Evolutionary conservation across 2,888 invertebrate species (phyloP).

Genomic region (Trissonchulus latispiculum): DNA sequence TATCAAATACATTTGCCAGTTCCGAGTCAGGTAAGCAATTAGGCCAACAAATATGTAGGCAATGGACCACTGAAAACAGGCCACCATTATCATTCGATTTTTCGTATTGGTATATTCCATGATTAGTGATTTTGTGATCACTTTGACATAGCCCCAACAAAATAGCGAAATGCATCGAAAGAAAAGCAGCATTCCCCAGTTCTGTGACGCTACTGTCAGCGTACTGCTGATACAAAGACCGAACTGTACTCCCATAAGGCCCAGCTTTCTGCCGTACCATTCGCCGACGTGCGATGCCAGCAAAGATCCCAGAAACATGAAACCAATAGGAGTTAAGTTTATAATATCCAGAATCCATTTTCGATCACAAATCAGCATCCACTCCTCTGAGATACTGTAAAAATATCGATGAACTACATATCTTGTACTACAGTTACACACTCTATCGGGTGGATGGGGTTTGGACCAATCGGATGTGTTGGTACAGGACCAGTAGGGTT

Average conservation of each 20-base stretch:
- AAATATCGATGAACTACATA: not conserved
- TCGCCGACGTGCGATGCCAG: constrained; percentile 10
- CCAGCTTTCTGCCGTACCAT: constrained; percentile 10
- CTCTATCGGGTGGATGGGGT: not conserved
- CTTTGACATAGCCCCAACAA: constrained; percentile 8
- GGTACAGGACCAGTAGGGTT: not conserved
- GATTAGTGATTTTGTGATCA: not conserved
- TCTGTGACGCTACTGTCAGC: not conserved
- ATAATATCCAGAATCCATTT: constrained; percentile 7
- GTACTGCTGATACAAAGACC: constrained; percentile 4
- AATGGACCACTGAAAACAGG: constrained; percentile 4
- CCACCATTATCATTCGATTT: constrained; percentile 3
- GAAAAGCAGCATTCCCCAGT: not conserved
- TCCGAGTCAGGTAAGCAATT: constrained; percentile 13
- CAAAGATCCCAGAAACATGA: not conserved
- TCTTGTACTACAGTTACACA: not conserved
- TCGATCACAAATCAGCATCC: constrained; percentile 12
- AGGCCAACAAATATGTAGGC: constrained; percentile 3
- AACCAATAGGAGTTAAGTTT: not conserved
- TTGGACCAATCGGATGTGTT: no score
- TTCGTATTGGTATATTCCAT: constrained; percentile 9
- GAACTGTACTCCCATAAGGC: constrained; percentile 9
- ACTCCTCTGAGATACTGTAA: constrained; percentile 1
- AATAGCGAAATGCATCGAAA: constrained; percentile 2
- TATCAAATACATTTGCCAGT: constrained; percentile 20